Conservation (phyloP, 2,797 vertebrate species). For the Ceyx erithaca region DNA sequence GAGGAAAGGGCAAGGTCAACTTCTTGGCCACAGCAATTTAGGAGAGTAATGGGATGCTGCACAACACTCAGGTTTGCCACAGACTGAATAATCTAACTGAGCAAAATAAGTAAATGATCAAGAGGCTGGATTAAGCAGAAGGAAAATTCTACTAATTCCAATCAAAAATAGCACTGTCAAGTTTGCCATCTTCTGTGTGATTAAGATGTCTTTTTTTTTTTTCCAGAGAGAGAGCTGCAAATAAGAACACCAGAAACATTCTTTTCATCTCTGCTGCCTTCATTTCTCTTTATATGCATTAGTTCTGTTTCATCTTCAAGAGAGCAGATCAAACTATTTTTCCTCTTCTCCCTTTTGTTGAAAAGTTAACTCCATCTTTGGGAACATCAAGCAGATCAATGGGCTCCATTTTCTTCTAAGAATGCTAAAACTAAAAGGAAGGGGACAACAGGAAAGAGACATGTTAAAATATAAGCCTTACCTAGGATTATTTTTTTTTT, state of each 20-base stretch:
- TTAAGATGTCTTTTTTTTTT: not conserved
- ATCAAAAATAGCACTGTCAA: not conserved
- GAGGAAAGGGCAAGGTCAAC: not conserved
- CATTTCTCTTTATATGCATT: not conserved
- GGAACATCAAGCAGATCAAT: not conserved
- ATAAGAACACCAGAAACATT: not conserved
- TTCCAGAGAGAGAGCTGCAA: not conserved
- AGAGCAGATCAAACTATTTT: not conserved
- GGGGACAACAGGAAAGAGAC: not conserved
- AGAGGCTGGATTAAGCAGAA: not conserved
- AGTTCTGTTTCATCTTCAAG: not conserved
- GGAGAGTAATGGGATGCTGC: not conserved
- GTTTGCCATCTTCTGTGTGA: constrained; percentile 1
- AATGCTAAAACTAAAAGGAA: not conserved
- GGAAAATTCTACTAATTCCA: not conserved
- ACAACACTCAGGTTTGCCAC: not conserved
- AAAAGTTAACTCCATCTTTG: not conserved
- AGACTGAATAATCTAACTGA: not conserved
- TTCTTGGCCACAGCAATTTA: not conserved
- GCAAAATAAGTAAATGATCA: not conserved
- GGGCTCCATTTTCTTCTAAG: not conserved
- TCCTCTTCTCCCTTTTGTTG: not conserved
- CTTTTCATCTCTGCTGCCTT: constrained; percentile 10
- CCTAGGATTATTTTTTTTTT: not conserved
- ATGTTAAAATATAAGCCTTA: not conserved